phyloP scores from a whole-genome alignment of 2,113 vertebrate genomes.

The Dolichallabes microphthalmus region DNA sequence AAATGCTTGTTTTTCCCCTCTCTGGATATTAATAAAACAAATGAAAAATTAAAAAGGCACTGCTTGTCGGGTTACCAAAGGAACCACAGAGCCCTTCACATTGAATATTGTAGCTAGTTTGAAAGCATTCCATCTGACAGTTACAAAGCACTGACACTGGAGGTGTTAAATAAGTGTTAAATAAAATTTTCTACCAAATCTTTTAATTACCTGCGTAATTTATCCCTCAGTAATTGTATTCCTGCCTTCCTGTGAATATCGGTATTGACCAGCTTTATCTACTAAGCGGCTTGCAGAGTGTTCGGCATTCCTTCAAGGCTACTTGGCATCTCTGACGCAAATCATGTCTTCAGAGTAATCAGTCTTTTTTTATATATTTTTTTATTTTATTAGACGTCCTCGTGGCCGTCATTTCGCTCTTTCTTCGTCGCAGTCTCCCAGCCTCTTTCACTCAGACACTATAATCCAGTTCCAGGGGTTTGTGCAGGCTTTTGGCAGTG shows the following conservation, averaged over 20 bases:
- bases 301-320: constrained; percentile 7
- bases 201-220: not conserved
- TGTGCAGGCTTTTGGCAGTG: not conserved
- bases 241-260: constrained; percentile 26
- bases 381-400: not conserved
- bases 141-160: too few species aligned
- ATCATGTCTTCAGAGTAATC: not conserved
- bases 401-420: constrained; percentile 5
- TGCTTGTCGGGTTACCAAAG: too few species aligned
- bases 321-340: constrained; percentile 18
- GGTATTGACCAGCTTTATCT: constrained; percentile 16
- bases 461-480: constrained; percentile 8
- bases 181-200: too few species aligned
- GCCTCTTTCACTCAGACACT: constrained; percentile 8
- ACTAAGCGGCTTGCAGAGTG: not conserved
- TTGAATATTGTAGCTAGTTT: not conserved
- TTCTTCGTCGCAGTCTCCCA: not conserved
- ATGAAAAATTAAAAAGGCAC: not conserved
- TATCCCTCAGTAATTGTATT: not conserved
- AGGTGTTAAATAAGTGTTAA: too few species aligned
- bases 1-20: not conserved
- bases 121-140: not conserved
- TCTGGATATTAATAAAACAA: not conserved
- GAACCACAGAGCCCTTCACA: too few species aligned
- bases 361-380: not conserved